A percentile compares a stretch with the other conserved stretches of the same genome.
Evolutionary conservation across 2,113 vertebrate genomes (phyloP).

Genomic region (Malurus alboscapulatus): DNA sequence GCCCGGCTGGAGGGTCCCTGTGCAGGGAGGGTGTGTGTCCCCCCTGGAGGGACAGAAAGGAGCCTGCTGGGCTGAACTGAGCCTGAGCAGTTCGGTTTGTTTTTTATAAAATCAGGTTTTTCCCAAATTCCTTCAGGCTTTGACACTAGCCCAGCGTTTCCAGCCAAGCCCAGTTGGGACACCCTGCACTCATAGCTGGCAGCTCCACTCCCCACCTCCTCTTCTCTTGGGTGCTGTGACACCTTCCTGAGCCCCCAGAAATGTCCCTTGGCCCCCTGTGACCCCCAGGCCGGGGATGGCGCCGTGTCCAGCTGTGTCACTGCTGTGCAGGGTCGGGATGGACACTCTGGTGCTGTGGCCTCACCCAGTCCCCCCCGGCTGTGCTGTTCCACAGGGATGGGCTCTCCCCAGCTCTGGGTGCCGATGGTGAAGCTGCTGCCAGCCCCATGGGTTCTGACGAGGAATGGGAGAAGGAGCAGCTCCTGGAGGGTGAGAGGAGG

Average conservation of each 20-base stretch:
- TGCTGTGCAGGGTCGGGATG: background rate
- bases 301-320: background rate
- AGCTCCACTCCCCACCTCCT: background rate
- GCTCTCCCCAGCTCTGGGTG: background rate
- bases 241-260: background rate
- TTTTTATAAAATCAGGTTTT: background rate
- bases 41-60: background rate
- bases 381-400: background rate
- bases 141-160: background rate
- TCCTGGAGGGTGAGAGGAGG: background rate
- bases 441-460: background rate
- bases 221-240: background rate
- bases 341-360: background rate
- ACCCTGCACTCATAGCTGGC: background rate
- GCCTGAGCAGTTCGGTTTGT: accelerated
- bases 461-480: background rate
- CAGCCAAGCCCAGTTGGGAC: background rate
- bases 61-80: background rate
- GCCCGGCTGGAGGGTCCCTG: background rate
- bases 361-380: background rate
- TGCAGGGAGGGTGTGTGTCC: background rate
- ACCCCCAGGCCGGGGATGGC: background rate
- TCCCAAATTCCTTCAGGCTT: background rate
- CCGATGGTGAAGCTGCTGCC: background rate
- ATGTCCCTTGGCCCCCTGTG: background rate